Evolutionary conservation across 2,113 vertebrate species (phyloP).

Genomic region (Ailurus styani): DNA sequence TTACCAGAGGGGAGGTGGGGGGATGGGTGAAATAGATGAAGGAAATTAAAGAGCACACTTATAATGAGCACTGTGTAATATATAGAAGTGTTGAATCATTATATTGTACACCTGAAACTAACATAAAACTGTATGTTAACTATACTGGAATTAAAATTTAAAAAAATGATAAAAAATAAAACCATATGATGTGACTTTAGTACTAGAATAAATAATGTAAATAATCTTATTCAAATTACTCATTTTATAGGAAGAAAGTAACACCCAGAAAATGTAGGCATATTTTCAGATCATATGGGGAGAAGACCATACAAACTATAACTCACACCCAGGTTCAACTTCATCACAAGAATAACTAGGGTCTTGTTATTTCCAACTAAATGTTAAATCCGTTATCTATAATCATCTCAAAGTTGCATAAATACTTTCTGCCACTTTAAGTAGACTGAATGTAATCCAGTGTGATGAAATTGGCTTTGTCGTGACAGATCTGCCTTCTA

Average conservation of each 20-base stretch:
- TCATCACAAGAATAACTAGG: neutral
- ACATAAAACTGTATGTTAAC: neutral
- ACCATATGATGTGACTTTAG: neutral
- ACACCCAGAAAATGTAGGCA: neutral
- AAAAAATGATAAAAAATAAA: neutral
- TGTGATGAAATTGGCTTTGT: neutral
- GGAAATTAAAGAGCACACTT: neutral
- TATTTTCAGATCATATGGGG: neutral
- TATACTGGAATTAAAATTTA: neutral
- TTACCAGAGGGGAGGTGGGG: neutral
- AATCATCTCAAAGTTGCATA: neutral
- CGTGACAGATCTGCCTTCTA: neutral
- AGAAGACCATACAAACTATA: neutral
- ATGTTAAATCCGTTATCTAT: neutral
- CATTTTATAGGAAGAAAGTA: neutral
- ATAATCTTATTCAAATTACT: neutral
- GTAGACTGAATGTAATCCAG: neutral
- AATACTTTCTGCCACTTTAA: neutral
- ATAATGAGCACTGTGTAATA: neutral
- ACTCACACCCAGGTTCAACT: neutral
- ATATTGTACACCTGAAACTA: neutral
- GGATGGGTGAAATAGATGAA: neutral
- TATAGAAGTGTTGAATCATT: neutral
- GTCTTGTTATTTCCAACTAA: neutral
- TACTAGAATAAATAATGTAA: neutral